Evolutionary conservation across 2,888 invertebrate species (phyloP).

Genomic region (Drosophila prostipennis): DNA sequence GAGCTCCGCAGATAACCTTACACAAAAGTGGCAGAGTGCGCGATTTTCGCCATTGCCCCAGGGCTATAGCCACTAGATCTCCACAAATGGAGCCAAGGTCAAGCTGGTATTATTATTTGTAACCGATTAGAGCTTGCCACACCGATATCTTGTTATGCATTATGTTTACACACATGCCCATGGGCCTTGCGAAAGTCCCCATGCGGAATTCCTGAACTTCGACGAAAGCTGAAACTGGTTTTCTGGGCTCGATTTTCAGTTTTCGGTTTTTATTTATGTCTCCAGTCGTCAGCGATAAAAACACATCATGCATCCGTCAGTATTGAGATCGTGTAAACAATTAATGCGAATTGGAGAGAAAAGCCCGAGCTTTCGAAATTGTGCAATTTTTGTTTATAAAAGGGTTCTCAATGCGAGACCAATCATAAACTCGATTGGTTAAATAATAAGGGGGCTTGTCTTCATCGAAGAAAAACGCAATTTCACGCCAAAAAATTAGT

Average conservation of each 20-base stretch:
- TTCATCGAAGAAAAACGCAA: neutral
- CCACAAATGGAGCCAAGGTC: conserved; percentile 68
- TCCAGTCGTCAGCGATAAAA: conserved; percentile 11
- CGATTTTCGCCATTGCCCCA: conserved; percentile 30
- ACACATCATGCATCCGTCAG: conserved; percentile 25
- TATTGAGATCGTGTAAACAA: conserved; percentile 34
- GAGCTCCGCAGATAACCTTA: conserved; percentile 25
- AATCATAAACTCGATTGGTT: conserved; percentile 11
- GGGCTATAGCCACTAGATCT: conserved; percentile 23
- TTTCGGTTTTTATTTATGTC: conserved; percentile 23
- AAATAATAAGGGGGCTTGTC: conserved; percentile 34
- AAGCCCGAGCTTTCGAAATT: conserved; percentile 18
- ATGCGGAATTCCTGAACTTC: conserved; percentile 67
- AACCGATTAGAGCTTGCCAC: conserved; percentile 46
- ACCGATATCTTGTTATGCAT: conserved; percentile 34
- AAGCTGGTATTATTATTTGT: conserved; percentile 35
- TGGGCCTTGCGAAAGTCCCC: conserved; percentile 61
- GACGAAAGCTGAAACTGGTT: conserved; percentile 59
- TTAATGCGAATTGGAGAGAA: conserved; percentile 21
- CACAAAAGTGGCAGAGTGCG: conserved; percentile 31
- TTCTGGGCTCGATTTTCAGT: conserved; percentile 13
- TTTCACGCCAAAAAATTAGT: neutral
- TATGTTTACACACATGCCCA: conserved; percentile 25
- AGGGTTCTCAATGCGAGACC: conserved; percentile 29
- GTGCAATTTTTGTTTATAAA: conserved; percentile 39